Percentiles rank a stretch among this genome's conserved stretches.
phyloP scores from a whole-genome alignment of 2,113 vertebrate genomes.

The Tachuris rubrigastra region DNA sequence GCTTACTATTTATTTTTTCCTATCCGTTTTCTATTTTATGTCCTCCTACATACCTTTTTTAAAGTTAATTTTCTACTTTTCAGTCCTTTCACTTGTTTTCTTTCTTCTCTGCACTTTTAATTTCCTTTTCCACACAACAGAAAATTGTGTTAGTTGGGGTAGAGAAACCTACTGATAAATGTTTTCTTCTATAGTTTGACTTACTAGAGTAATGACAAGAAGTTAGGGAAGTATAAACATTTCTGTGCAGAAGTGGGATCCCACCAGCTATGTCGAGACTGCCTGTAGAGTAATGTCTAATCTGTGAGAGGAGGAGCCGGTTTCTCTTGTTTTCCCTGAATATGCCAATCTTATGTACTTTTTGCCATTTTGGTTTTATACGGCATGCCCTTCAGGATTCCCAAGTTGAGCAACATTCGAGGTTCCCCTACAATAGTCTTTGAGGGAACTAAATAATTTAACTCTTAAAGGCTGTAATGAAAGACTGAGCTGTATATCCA shows the following conservation, averaged over 20 bases:
- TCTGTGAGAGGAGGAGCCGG: neutral
- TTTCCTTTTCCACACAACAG: neutral
- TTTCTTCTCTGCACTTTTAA: neutral
- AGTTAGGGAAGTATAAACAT: neutral
- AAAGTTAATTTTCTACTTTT: neutral
- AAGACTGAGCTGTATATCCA: neutral
- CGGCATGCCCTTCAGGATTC: neutral
- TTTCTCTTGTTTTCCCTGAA: neutral
- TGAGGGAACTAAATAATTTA: neutral
- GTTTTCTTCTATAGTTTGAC: neutral
- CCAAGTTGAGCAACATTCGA: rapidly evolving
- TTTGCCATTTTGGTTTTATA: neutral
- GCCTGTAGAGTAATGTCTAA: neutral
- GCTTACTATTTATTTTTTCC: neutral
- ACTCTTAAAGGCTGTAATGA: neutral
- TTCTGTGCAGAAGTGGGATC: neutral
- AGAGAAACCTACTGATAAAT: neutral
- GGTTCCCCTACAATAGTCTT: neutral
- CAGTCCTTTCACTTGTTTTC: neutral
- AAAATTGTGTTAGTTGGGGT: neutral
- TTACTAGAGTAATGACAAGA: neutral
- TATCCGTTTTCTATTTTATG: neutral
- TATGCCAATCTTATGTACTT: neutral
- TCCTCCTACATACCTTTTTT: neutral
- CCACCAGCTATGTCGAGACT: neutral